Evolutionary conservation across 2,113 vertebrate genomes (phyloP).

Genomic region (Bufo gargarizans): DNA sequence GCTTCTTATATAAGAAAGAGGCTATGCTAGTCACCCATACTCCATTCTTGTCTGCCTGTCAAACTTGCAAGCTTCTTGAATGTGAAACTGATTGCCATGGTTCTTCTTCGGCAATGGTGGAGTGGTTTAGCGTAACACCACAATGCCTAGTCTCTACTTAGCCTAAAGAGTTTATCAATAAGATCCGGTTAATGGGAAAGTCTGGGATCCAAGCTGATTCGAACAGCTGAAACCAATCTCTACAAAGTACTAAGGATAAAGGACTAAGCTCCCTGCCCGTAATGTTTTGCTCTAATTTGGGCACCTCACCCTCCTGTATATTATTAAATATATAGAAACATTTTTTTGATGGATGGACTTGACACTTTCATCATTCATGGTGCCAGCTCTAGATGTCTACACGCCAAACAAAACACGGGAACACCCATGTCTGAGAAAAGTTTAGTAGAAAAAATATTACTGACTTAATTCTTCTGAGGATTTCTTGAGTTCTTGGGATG

Average conservation of each 20-base stretch:
- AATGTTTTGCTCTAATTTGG: neutral
- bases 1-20: neutral
- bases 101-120: neutral
- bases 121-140: neutral
- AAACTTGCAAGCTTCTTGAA: neutral
- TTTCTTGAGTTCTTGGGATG: neutral
- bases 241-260: neutral
- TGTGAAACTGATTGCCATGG: neutral
- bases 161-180: neutral
- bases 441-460: neutral
- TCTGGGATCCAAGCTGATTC: neutral
- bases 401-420: constrained; percentile 3
- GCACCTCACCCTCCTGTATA: neutral
- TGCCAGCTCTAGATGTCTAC: neutral
- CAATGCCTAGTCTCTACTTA: neutral
- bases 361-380: constrained; percentile 9
- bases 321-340: neutral
- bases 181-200: neutral
- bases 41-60: neutral
- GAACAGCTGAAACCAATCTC: neutral
- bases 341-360: neutral
- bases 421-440: constrained; percentile 1
- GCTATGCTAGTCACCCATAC: neutral
- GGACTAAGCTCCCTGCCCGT: neutral
- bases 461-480: neutral